phyloP scores from a whole-genome alignment of 2,113 vertebrate species.

The Archocentrus centrarchus region DNA sequence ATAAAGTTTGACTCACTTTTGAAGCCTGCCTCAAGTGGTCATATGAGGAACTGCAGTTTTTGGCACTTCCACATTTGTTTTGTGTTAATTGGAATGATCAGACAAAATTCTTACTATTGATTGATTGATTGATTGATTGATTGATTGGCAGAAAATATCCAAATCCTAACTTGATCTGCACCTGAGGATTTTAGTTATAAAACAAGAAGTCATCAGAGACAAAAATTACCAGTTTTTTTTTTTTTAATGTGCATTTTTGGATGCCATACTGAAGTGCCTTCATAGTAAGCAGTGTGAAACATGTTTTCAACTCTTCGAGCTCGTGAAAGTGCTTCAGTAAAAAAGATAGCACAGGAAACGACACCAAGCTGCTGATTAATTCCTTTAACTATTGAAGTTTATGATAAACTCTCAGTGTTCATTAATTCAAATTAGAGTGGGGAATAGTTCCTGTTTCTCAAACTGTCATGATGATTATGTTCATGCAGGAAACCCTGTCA shows the following conservation, averaged over 20 bases:
- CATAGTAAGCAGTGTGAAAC: neutral
- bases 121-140: neutral
- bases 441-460: constrained; percentile 33
- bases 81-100: neutral
- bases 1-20: too few relatives aligned
- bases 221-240: neutral
- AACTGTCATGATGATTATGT: constrained; percentile 14
- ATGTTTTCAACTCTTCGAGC: neutral
- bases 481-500: constrained; percentile 30
- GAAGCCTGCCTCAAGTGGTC: too few relatives aligned
- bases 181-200: neutral
- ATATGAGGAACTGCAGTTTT: neutral
- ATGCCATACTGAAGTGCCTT: neutral
- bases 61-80: neutral
- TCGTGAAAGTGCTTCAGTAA: neutral
- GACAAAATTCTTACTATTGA: too few relatives aligned
- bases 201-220: neutral
- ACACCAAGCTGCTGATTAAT: neutral
- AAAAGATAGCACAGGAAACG: neutral
- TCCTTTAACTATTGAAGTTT: neutral
- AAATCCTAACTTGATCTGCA: neutral
- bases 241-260: neutral
- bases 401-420: constrained; percentile 13
- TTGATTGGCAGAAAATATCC: neutral
- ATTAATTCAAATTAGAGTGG: constrained; percentile 18